A percentile compares a stretch with the other conserved stretches of the same genome.
Evolutionary conservation across 2,113 vertebrate species (phyloP).

Genomic region (Malurus melanocephalus): DNA sequence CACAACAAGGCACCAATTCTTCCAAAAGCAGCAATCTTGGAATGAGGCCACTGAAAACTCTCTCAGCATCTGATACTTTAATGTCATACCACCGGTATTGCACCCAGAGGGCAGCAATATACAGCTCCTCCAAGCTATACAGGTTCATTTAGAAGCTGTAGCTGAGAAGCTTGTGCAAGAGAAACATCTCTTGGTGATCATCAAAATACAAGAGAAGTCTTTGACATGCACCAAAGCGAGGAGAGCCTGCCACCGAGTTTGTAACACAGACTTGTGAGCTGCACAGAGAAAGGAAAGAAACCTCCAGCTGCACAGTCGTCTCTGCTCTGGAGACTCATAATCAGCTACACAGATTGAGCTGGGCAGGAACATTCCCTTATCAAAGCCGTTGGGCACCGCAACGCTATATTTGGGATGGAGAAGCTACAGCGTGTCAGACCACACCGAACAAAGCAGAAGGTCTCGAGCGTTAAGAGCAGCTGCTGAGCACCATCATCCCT

Average conservation of each 20-base stretch:
- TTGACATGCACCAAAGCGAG: not conserved
- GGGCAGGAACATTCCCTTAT: not conserved
- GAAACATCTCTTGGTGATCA: slow-evolving; percentile 6
- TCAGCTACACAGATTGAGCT: not conserved
- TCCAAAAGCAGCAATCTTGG: not conserved
- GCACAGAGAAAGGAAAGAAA: not conserved
- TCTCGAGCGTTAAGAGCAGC: accelerated
- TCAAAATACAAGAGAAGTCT: not conserved
- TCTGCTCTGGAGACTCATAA: not conserved
- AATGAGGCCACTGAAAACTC: not conserved
- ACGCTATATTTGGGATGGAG: not conserved
- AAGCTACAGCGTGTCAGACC: not conserved
- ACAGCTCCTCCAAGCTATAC: not conserved
- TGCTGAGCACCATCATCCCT: not conserved
- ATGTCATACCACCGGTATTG: not conserved
- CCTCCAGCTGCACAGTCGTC: not conserved
- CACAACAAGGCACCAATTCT: not conserved
- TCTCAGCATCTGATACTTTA: not conserved
- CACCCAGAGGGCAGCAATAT: not conserved
- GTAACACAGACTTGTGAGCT: not conserved
- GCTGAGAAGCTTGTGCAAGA: not conserved
- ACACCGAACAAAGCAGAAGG: not conserved
- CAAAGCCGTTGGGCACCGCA: not conserved
- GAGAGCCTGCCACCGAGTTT: not conserved
- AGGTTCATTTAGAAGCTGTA: not conserved